phyloP scores from a whole-genome alignment of 2,113 vertebrate species.

The Eudyptes chrysolophus region DNA sequence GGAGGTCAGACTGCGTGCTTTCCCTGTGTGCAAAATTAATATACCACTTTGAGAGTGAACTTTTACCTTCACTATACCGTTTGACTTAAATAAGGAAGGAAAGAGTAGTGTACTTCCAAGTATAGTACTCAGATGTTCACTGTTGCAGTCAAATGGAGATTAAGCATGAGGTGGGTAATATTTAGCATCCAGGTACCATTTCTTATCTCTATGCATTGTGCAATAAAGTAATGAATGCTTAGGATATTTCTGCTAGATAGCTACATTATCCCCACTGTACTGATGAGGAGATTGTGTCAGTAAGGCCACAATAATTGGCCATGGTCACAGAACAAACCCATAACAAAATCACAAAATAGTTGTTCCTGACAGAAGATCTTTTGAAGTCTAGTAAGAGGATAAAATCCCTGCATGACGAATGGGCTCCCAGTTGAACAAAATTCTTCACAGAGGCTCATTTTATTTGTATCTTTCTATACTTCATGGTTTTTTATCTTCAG shows the following conservation, averaged over 20 bases:
- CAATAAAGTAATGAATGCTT: background rate
- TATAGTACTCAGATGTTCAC: background rate
- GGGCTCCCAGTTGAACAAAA: background rate
- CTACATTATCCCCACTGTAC: background rate
- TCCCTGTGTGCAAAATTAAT: background rate
- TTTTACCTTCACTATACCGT: background rate
- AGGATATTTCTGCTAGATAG: background rate
- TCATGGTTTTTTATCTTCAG: background rate
- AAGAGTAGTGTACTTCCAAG: background rate
- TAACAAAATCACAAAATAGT: background rate
- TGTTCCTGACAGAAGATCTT: background rate
- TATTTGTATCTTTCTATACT: background rate
- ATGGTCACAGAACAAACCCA: background rate
- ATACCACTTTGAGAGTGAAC: background rate
- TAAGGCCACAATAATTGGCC: background rate
- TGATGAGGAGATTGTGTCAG: background rate
- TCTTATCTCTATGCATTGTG: background rate
- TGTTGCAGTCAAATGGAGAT: background rate
- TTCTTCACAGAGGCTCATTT: background rate
- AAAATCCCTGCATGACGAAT: background rate
- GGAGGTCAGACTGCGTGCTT: background rate
- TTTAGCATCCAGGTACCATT: background rate
- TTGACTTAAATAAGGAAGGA: background rate
- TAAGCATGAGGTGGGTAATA: background rate
- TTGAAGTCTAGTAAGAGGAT: background rate